Conservation (phyloP, 92 coral and sea anemone genomes). For the Parazoanthus swiftii region DNA sequence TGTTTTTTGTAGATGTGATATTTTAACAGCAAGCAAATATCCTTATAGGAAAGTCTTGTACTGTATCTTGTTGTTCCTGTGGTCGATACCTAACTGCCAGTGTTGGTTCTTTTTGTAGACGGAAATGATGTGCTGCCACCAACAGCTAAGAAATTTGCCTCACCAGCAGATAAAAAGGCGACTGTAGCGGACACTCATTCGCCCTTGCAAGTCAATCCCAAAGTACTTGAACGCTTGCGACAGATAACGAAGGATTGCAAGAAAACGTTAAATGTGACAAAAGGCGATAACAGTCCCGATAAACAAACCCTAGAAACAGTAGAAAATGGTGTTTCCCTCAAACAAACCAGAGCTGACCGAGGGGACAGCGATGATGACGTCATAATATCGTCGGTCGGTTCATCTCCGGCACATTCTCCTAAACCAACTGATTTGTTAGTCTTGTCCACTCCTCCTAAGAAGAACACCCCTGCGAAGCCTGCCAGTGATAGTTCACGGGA, state of each 20-base stretch:
- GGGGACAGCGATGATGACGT: constrained; percentile 63
- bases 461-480: not conserved
- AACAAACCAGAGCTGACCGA: constrained; percentile 33
- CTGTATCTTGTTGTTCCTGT: not conserved
- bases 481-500: constrained; percentile 19
- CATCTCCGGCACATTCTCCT: constrained; percentile 95
- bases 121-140: not conserved
- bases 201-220: constrained; percentile 47
- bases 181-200: not conserved
- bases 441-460: constrained; percentile 81
- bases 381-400: constrained; percentile 91
- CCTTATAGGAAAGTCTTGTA: too few species aligned
- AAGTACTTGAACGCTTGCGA: constrained; percentile 50
- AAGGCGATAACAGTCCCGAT: constrained; percentile 4
- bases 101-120: not conserved
- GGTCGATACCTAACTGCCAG: not conserved
- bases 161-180: not conserved
- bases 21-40: too few species aligned
- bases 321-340: constrained; percentile 17
- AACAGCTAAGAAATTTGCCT: not conserved
- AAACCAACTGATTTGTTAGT: constrained; percentile 71
- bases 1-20: too few species aligned
- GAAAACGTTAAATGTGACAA: constrained; percentile 33
- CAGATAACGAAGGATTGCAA: constrained; percentile 53
- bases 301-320: constrained; percentile 5